Evolutionary conservation across 2,797 vertebrate genomes (phyloP).

Genomic region (Hydrolagus colliei): DNA sequence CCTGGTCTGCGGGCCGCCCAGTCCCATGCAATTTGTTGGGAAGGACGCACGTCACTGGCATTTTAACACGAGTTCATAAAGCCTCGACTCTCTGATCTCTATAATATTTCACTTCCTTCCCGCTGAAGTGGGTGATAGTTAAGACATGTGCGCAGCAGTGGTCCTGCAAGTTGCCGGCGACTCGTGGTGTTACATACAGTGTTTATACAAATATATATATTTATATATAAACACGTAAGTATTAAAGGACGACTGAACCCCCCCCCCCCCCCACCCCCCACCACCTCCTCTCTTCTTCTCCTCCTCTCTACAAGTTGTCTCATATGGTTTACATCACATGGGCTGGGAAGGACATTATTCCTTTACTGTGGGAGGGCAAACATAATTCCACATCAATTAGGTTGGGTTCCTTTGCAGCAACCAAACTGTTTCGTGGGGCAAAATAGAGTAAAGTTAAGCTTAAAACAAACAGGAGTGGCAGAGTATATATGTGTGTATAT

Average conservation of each 20-base stretch:
- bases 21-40: conserved; percentile 23
- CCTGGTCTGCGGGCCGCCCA: conserved; percentile 13
- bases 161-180: conserved; percentile 1
- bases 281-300: too few species aligned
- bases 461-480: background rate
- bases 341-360: background rate
- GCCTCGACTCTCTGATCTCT: conserved; percentile 18
- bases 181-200: background rate
- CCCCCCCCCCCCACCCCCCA: too few species aligned
- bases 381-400: conserved; percentile 9
- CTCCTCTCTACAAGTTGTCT: too few species aligned
- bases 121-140: conserved; percentile 14
- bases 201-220: too few species aligned
- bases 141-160: too few species aligned
- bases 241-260: too few species aligned
- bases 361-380: background rate
- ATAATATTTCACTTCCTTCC: conserved; percentile 28
- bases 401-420: conserved; percentile 18
- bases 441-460: background rate
- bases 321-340: background rate
- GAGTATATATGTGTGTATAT: too few species aligned
- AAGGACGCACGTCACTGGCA: conserved; percentile 20
- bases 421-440: background rate
- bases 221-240: background rate
- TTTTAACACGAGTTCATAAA: conserved; percentile 22